Evolutionary conservation across 1,140 invertebrate genomes (phyloP), one percentile per base, ranked within the genome.

Genomic region (Diorhabda sublineata): DNA sequence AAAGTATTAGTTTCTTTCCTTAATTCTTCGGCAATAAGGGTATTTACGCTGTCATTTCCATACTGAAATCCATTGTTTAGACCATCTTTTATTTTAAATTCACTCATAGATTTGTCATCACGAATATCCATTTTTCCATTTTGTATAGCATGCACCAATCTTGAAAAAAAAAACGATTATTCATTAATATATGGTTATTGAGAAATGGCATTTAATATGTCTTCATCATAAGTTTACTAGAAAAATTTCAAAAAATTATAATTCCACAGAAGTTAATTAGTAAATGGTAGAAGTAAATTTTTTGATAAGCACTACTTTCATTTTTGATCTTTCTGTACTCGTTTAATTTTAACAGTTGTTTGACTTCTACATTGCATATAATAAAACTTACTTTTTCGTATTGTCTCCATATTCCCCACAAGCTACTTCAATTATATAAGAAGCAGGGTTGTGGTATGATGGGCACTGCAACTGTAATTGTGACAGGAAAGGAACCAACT

Each of bases 381-480:
- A 26, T 26, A 26, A 26, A 26, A 94, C 92, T 8, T 98, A 82
- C 74, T 90, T 94, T 67, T 88, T 86, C 2, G 91, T 93, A 74
- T 96, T 92, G 76, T 96, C 92, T 0, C 96, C 96, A 80, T 97
- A 96, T 81, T 98, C 96, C 0, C 96, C 96, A 78, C 93, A 95
- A 0, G 96, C 93, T 0, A 98, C 93, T 62, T 74, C 95, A 83
- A 97, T 97, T 66, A 96, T 92, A 85, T 96, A 98, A 70, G 96
- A 97, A 7, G 96, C 95, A 11, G 96, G 96, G 83, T 98, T 99
- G 82, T 98, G 96, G 81, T 98, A 98, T 41, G 92, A 90, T 0
- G 96, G 97, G 80, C 96, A 98, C 74, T 93, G 90, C 9, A 98
- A 85, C 45, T 87, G 89, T 59, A 95, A 86, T 9, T 88, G 90